Conservation (phyloP, 2,797 vertebrate species). For the Rhinogobio ventralis region DNA sequence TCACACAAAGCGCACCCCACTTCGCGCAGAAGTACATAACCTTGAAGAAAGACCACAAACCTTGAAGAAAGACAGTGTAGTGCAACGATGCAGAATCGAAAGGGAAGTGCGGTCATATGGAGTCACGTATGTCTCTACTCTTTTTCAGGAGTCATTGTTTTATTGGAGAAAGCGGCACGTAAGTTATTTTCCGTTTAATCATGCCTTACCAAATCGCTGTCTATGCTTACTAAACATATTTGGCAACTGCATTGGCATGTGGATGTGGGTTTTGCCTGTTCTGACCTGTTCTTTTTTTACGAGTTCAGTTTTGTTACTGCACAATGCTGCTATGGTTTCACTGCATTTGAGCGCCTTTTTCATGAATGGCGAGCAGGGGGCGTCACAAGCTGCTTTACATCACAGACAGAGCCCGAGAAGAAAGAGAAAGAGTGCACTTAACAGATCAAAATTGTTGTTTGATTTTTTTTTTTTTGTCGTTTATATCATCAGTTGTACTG, state of each 20-base stretch:
- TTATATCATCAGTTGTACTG: conserved; percentile 76
- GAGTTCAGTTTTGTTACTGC: not conserved
- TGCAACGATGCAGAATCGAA: conserved; percentile 34
- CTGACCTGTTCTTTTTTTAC: not conserved
- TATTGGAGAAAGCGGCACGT: conserved; percentile 80
- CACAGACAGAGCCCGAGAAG: not conserved
- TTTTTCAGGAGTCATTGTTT: conserved; percentile 76
- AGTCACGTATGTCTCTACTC: conserved; percentile 78
- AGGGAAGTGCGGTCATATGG: conserved; percentile 58
- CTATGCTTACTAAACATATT: not conserved
- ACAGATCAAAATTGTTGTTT: not conserved
- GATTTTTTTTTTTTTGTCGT: not conserved
- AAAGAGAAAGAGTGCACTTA: not conserved
- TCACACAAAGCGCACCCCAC: not conserved
- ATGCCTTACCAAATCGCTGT: not conserved
- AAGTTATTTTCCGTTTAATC: conserved; percentile 63
- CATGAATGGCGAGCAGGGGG: conserved; percentile 53
- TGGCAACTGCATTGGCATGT: not conserved
- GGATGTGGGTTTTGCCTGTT: not conserved
- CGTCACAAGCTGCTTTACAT: conserved; percentile 56
- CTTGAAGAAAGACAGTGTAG: not conserved
- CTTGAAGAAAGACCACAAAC: too few relatives aligned
- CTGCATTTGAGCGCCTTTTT: conserved; percentile 53
- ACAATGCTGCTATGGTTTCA: conserved; percentile 14
- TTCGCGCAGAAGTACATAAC: not conserved